These are phyloP conservation scores for Mastacembelus armatus DNA, from an alignment of 2,797 vertebrate species.

Conservation along the genomic window DNA sequence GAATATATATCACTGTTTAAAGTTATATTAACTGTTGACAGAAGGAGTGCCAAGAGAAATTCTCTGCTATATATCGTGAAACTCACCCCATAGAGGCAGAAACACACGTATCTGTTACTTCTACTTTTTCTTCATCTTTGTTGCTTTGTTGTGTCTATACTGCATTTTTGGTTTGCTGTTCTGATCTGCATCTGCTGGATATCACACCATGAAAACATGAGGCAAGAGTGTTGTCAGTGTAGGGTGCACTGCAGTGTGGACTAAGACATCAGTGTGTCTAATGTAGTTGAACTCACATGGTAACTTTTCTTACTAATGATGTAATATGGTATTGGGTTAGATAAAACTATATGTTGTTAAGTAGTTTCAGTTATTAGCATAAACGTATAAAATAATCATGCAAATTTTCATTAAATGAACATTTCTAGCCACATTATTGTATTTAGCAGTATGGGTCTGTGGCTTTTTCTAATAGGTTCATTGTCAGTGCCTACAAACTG, in stretches of 20 bases:
- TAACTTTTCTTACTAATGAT: not conserved
- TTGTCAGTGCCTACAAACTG: not conserved
- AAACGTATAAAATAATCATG: not conserved
- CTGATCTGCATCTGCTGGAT: slow-evolving; percentile 3
- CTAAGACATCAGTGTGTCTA: not conserved
- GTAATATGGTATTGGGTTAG: not conserved
- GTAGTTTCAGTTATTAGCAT: not conserved
- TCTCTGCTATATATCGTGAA: not conserved
- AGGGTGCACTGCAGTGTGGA: not conserved
- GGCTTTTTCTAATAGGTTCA: no score
- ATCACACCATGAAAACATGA: slow-evolving; percentile 1
- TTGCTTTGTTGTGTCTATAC: slow-evolving; percentile 1
- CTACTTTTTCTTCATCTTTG: slow-evolving; percentile 25
- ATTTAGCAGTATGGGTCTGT: not conserved
- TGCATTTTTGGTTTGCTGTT: slow-evolving; percentile 8
- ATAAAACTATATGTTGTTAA: not conserved
- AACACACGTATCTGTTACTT: slow-evolving; percentile 13
- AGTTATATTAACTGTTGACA: no score
- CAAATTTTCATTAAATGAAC: slow-evolving; percentile 3
- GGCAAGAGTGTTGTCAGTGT: slow-evolving; percentile 1
- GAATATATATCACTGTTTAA: no score
- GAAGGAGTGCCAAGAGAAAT: not conserved
- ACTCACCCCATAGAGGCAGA: slow-evolving; percentile 8
- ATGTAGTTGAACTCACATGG: not conserved
- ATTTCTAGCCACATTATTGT: no score